Evolutionary conservation across 2,113 vertebrate species (phyloP).

Genomic region (human (Homo sapiens)): GRCh38 chr13:35009501-35010000

Average conservation of each 20-base stretch:
- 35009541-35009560: not conserved
- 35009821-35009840: not conserved
- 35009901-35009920: not conserved
- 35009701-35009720: not conserved
- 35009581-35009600: not conserved
- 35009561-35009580: not conserved
- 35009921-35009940: not conserved
- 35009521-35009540: not conserved
- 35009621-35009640: not conserved
- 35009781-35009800: not conserved
- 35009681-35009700: not conserved
- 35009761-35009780: not conserved
- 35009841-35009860: not conserved
- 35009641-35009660: not conserved
- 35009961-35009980: not conserved
- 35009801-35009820: not conserved
- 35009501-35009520: not conserved
- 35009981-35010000: not conserved
- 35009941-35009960: not conserved
- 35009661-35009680: not conserved
- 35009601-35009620: not conserved
- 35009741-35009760: not conserved
- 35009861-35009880: not conserved
- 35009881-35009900: not conserved
- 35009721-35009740: not conserved